Evolutionary conservation across 2,113 vertebrate species (phyloP).

Genomic region (Craseonycteris thonglongyai): DNA sequence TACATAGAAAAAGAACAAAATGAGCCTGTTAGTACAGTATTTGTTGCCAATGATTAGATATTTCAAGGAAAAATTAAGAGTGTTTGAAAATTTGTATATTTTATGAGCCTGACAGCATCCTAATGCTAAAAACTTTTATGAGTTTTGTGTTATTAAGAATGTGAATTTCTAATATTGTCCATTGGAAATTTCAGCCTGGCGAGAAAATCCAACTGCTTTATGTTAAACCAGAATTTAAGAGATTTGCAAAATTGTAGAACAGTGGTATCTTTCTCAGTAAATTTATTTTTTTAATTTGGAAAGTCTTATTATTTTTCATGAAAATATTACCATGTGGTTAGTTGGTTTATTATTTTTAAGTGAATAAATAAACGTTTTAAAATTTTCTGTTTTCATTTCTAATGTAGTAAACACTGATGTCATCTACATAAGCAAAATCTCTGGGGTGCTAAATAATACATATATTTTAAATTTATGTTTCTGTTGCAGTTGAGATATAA

Average conservation of each 20-base stretch:
- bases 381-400: conserved; percentile 9
- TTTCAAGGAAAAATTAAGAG: conserved; percentile 28
- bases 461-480: not conserved
- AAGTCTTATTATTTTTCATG: not conserved
- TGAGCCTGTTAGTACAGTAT: not conserved
- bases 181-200: not conserved
- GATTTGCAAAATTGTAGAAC: not conserved
- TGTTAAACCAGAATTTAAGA: not conserved
- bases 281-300: not conserved
- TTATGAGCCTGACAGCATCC: not conserved
- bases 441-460: not conserved
- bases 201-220: not conserved
- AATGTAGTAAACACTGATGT: not conserved
- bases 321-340: not conserved
- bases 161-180: not conserved
- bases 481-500: not conserved
- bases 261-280: not conserved
- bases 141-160: not conserved
- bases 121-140: not conserved
- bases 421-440: not conserved
- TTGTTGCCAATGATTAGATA: not conserved
- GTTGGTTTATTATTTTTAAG: conserved; percentile 14
- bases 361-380: not conserved
- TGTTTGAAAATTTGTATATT: not conserved
- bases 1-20: not conserved